Evolutionary conservation across 64 coral and sea anemone genomes (phyloP).

Genomic region (Stylophora pistillata): DNA sequence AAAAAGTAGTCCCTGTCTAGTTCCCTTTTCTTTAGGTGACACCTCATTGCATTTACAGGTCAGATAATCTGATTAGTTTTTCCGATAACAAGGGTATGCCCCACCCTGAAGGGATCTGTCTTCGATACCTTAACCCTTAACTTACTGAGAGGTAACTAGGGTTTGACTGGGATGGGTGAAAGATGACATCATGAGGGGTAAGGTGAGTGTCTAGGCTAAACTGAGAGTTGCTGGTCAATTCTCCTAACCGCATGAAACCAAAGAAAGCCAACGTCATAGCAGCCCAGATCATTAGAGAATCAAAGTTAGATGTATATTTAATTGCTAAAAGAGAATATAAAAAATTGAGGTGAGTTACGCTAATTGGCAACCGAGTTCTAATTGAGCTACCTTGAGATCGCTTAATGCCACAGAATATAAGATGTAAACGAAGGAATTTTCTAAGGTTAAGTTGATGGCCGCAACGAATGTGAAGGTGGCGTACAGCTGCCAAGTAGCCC

Average conservation of each 20-base stretch:
- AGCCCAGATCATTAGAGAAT: constrained; percentile 60
- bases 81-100: constrained; percentile 36
- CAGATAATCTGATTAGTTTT: no score
- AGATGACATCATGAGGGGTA: neutral
- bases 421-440: constrained; percentile 34
- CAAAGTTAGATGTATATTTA: neutral
- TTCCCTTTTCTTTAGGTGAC: no score
- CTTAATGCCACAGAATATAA: constrained; percentile 35
- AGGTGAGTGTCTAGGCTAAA: neutral
- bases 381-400: neutral
- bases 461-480: neutral
- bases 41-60: no score
- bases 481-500: constrained; percentile 33
- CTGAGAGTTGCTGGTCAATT: constrained; percentile 52
- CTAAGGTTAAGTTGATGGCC: constrained; percentile 29
- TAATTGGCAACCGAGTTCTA: constrained; percentile 33
- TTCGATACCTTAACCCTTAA: no score
- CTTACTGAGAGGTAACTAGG: neutral
- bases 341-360: constrained; percentile 6
- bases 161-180: neutral
- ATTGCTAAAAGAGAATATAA: constrained; percentile 20
- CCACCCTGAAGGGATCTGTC: constrained; percentile 42
- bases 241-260: constrained; percentile 48
- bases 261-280: constrained; percentile 61
- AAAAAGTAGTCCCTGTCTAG: no score